A percentile compares a stretch with the other conserved stretches of the same genome.
Evolutionary conservation across 2,888 invertebrate genomes (phyloP).

Genomic region (Conistra vaccinii): DNA sequence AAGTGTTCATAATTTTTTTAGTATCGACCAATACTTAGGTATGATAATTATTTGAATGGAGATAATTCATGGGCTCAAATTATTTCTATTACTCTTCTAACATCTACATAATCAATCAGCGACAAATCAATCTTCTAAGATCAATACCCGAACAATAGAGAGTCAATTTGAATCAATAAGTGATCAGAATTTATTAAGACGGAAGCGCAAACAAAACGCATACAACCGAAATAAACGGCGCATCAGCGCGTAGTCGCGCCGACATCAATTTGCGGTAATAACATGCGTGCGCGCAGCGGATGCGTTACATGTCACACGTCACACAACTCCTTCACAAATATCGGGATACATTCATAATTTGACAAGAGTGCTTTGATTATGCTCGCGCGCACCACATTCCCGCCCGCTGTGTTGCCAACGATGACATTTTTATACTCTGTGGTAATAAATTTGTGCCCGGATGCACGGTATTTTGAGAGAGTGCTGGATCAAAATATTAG

Average conservation of each 20-base stretch:
- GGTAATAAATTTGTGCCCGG: constrained; percentile 84
- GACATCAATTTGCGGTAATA: constrained; percentile 75
- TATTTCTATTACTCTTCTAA: constrained; percentile 3
- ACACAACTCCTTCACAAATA: constrained; percentile 87
- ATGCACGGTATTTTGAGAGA: constrained; percentile 81
- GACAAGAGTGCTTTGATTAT: constrained; percentile 84
- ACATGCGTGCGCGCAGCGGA: constrained; percentile 76
- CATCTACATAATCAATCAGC: too few relatives aligned
- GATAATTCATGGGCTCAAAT: background rate
- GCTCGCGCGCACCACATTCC: constrained; percentile 71
- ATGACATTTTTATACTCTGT: constrained; percentile 84
- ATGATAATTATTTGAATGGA: constrained; percentile 18
- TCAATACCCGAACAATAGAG: constrained; percentile 24
- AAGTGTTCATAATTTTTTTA: constrained; percentile 2
- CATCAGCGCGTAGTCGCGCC: constrained; percentile 64
- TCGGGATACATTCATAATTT: constrained; percentile 87
- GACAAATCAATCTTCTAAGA: too few relatives aligned
- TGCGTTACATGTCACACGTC: constrained; percentile 84
- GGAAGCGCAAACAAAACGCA: constrained; percentile 67
- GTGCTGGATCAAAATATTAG: constrained; percentile 82
- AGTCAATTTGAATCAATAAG: constrained; percentile 34
- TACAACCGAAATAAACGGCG: constrained; percentile 76
- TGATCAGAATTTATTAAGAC: constrained; percentile 50
- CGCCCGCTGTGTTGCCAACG: constrained; percentile 76
- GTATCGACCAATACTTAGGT: background rate